These are phyloP conservation scores for Phasia obesa DNA, from an alignment of 2,888 invertebrate genomes.

Conservation along the genomic window DNA sequence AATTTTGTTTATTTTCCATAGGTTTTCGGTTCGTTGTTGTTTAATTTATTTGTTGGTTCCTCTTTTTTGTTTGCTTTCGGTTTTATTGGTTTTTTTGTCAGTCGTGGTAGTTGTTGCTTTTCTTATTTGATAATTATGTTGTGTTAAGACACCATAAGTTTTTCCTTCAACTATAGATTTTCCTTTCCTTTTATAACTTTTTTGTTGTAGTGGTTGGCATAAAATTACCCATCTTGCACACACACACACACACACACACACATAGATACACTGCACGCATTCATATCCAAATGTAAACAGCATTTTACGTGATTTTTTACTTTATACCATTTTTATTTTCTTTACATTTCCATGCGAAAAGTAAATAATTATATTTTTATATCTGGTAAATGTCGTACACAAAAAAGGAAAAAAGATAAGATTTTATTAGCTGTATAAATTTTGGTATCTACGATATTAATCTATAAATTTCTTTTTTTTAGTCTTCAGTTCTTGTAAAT, in stretches of 20 bases:
- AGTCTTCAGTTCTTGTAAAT: conserved; percentile 5
- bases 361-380: conserved; percentile 65
- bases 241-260: neutral
- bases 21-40: conserved; percentile 28
- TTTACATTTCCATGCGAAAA: conserved; percentile 62
- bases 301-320: conserved; percentile 14
- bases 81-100: conserved; percentile 35
- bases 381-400: conserved; percentile 29
- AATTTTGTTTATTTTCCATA: conserved; percentile 54
- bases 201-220: conserved; percentile 48
- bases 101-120: conserved; percentile 15
- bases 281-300: neutral
- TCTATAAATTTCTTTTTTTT: conserved; percentile 25
- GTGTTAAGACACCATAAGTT: conserved; percentile 51
- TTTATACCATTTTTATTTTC: conserved; percentile 8
- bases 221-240: conserved; percentile 25
- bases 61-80: conserved; percentile 20
- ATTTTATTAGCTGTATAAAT: conserved; percentile 30
- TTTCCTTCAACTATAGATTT: conserved; percentile 36
- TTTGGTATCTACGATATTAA: conserved; percentile 13
- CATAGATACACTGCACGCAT: neutral
- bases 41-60: conserved; percentile 4
- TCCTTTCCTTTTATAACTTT: conserved; percentile 22
- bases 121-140: conserved; percentile 49
- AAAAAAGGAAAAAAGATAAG: conserved; percentile 38